Conservation (phyloP, 2,797 vertebrate species). For the Intellagama lesueurii region DNA sequence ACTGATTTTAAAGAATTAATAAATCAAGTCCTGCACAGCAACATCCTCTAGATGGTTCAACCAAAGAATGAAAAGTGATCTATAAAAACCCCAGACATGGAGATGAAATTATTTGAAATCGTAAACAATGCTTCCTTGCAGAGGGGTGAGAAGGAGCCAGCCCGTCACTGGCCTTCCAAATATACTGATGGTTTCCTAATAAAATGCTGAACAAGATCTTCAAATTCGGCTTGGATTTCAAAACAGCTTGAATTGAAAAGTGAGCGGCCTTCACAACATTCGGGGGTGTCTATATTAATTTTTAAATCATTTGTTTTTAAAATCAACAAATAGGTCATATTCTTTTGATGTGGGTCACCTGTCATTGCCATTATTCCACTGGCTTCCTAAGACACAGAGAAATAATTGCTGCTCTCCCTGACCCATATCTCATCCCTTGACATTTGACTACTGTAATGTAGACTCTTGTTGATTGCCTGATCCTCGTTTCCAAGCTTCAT, state of each 20-base stretch:
- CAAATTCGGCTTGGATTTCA: constrained; percentile 44
- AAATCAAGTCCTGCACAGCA: constrained; percentile 20
- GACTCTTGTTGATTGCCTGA: neutral
- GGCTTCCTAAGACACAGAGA: neutral
- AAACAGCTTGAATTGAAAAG: constrained; percentile 23
- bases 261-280: constrained; percentile 36
- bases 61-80: constrained; percentile 37
- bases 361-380: constrained; percentile 12
- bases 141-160: neutral
- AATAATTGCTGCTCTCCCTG: constrained; percentile 18
- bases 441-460: neutral
- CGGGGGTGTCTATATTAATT: constrained; percentile 21
- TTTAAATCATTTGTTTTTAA: constrained; percentile 30
- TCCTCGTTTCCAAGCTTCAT: neutral
- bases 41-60: constrained; percentile 11
- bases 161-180: constrained; percentile 30
- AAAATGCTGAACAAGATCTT: constrained; percentile 43
- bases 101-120: constrained; percentile 30
- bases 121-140: constrained; percentile 26
- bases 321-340: neutral
- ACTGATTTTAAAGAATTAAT: neutral
- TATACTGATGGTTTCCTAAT: neutral
- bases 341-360: neutral
- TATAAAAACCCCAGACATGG: neutral
- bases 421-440: neutral